Conservation (phyloP, 2,888 invertebrate species). For the Eupithecia abbreviata region DNA sequence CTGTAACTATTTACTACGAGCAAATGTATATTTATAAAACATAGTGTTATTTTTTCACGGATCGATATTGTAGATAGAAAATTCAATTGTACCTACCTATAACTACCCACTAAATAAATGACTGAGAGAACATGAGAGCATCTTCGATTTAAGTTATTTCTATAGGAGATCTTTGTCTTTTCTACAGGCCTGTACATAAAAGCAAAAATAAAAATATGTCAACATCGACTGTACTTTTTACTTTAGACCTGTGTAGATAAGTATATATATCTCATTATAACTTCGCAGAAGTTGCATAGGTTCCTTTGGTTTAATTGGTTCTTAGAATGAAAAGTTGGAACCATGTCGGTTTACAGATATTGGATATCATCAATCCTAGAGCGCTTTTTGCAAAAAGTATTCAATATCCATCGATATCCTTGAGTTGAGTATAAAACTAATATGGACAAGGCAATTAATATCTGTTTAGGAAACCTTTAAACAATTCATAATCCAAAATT, state of each 20-base stretch:
- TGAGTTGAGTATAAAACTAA: background rate
- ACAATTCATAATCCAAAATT: constrained; percentile 49
- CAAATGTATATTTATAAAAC: constrained; percentile 58
- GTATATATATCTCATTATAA: too few relatives aligned
- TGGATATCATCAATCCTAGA: background rate
- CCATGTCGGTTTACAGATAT: background rate
- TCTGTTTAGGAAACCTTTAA: constrained; percentile 48
- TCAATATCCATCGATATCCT: background rate
- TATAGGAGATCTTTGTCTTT: constrained; percentile 77
- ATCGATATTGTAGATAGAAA: constrained; percentile 61
- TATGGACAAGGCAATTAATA: constrained; percentile 39
- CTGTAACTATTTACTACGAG: constrained; percentile 56
- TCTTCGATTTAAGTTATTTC: constrained; percentile 73
- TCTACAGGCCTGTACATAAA: constrained; percentile 81
- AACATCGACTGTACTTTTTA: constrained; percentile 50
- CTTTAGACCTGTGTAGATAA: background rate
- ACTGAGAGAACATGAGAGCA: constrained; percentile 73
- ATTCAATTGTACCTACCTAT: constrained; percentile 60
- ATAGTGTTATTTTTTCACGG: constrained; percentile 76
- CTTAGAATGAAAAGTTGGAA: background rate
- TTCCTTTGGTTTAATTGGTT: background rate
- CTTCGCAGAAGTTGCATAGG: background rate
- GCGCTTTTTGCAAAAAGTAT: background rate
- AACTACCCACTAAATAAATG: constrained; percentile 62
- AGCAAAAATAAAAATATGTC: constrained; percentile 68